phyloP scores from a whole-genome alignment of 2,888 invertebrate species.

The Cetonia aurata region DNA sequence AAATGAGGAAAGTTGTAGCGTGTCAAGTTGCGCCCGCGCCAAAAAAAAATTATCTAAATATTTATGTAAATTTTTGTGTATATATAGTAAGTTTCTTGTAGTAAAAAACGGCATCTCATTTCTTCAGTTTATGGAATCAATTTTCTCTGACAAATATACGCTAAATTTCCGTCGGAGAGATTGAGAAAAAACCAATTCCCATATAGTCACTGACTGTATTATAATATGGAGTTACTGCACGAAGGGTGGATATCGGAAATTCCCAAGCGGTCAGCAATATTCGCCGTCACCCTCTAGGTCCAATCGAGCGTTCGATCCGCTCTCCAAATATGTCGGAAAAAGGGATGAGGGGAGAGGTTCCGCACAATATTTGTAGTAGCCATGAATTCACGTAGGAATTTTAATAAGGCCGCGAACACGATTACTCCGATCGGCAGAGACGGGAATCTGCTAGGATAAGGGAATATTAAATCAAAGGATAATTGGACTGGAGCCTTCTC shows the following conservation, averaged over 20 bases:
- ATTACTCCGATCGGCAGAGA: not conserved
- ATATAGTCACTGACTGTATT: conserved; percentile 3
- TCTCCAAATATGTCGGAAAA: conserved; percentile 16
- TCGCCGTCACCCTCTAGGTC: conserved; percentile 14
- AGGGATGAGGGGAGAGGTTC: conserved; percentile 13
- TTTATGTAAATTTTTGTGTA: no score
- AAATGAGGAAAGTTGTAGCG: no score
- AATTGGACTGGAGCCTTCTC: conserved; percentile 11
- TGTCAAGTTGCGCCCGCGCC: no score
- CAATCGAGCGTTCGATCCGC: conserved; percentile 2
- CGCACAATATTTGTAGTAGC: conserved; percentile 28
- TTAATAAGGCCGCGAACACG: conserved; percentile 24
- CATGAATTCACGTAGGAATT: conserved; percentile 35
- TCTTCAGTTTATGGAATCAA: no score
- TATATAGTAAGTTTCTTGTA: no score
- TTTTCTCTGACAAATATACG: no score
- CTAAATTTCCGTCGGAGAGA: no score
- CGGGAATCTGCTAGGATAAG: conserved; percentile 32
- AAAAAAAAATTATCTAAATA: no score
- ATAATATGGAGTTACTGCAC: conserved; percentile 3
- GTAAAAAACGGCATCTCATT: no score
- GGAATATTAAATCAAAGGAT: conserved; percentile 34
- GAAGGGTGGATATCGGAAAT: conserved; percentile 20
- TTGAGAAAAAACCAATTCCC: not conserved
- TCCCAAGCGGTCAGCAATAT: conserved; percentile 35